Base-by-base conservation (phyloP, 2,113 vertebrate genomes). In the Phyllopteryx taeniolatus region DNA sequence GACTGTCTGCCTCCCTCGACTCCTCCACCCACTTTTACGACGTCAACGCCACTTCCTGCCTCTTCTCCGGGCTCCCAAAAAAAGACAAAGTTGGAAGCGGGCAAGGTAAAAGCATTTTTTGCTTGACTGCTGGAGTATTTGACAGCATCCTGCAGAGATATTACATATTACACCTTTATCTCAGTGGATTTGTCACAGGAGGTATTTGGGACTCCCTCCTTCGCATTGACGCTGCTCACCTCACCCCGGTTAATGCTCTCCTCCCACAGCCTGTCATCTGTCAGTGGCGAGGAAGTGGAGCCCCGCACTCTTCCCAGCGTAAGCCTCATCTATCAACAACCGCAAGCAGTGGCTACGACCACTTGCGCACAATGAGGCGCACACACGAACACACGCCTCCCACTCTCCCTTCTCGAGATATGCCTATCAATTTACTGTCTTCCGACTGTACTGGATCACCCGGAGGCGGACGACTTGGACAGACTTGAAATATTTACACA, bases 321-420 rank as follows among this genome's bases (percentile, higher is more conserved):
- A 3, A 81, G 79, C 86, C 88, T 46, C 80, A 83, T 88, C 87
- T 67, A 86, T 90, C 89, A 90, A 76, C 88, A 76, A 79, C 70
- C 78, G 78, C 74, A 78, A 82, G 87, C 85, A 76, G 81, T 70
- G 81, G 83, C 79, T 84, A 83, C 85, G 81, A 75, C 76, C 57
- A 76, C 81, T 87, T 67, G 66, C 81, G 78, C 79, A 73, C 77
- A 73, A 72, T 27, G 35, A 79, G 72, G 31, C 49, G 19, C 66
- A 53, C 67, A 44, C 70, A 67, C n/a, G 49, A 61, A 56, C 70
- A 49, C 62, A 72, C 78, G 39, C 71, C 14, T 63, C 70, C 47
- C 20, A 66, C 74, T 71, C 73, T 82, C 69, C 33, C 39, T 72
- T 76, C 77, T 61, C 70, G 65, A 63, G 80, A 9, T 54, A 82